Percentiles rank a stretch among this genome's conserved stretches.
phyloP scores from a whole-genome alignment of 2,797 vertebrate genomes.

The Sebastolobus altivelis region DNA sequence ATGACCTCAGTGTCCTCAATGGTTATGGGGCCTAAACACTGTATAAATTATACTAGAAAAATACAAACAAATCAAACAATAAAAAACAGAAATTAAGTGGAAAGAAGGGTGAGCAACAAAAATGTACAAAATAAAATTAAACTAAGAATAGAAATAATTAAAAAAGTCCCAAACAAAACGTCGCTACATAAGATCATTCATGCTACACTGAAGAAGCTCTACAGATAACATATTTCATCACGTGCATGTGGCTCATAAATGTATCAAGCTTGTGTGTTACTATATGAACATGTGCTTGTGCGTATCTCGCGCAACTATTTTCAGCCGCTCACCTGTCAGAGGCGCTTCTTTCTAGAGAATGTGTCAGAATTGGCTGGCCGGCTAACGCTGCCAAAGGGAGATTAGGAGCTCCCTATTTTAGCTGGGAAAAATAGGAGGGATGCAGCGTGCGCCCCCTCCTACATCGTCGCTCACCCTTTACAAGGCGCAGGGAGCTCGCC shows the following conservation, averaged over 20 bases:
- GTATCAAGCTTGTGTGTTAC: slow-evolving; percentile 30
- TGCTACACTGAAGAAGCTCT: not conserved
- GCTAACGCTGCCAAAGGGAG: slow-evolving; percentile 80
- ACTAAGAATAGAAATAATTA: not conserved
- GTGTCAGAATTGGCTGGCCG: slow-evolving; percentile 85
- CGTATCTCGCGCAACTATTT: slow-evolving; percentile 80
- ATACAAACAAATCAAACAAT: not conserved
- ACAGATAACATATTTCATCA: slow-evolving; percentile 5
- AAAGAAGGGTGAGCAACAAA: not conserved
- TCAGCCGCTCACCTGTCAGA: slow-evolving; percentile 85
- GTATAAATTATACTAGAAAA: not conserved
- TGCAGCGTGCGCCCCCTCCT: slow-evolving; percentile 27
- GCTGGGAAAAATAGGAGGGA: slow-evolving; percentile 85
- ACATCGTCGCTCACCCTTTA: slow-evolving; percentile 50
- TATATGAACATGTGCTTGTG: slow-evolving; percentile 14
- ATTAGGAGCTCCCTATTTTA: slow-evolving; percentile 87
- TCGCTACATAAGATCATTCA: not conserved
- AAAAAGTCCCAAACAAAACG: not conserved
- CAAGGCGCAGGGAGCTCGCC: slow-evolving; percentile 54
- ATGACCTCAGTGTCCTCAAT: not conserved
- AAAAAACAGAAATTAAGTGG: not conserved
- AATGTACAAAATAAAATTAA: not conserved
- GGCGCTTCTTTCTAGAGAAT: slow-evolving; percentile 85
- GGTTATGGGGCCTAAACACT: not conserved
- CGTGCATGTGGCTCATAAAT: not conserved